A percentile compares a stretch with the other conserved stretches of the same genome.
Evolutionary conservation across 1,140 invertebrate genomes (phyloP).

Genomic region (Chironomus tepperi): DNA sequence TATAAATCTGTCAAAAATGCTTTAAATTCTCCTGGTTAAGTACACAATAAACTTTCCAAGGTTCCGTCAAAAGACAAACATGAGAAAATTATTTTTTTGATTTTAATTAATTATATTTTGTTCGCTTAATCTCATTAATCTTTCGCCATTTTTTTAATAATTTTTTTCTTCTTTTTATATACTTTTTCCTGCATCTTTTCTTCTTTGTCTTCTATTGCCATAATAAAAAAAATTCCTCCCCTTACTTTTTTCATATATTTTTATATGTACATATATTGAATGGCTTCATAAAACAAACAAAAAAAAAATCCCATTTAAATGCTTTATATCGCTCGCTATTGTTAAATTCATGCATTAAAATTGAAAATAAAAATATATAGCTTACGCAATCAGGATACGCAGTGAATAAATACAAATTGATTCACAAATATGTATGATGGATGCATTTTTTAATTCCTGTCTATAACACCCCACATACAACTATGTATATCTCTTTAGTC

Average conservation of each 20-base stretch:
- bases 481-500: neutral
- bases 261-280: neutral
- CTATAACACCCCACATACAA: neutral
- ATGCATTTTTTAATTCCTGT: neutral
- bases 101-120: neutral
- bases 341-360: neutral
- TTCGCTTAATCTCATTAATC: neutral
- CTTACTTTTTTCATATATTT: neutral
- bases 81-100: neutral
- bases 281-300: neutral
- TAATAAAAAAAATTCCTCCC: neutral
- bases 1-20: too few relatives aligned
- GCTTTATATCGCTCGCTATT: neutral
- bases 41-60: too few relatives aligned
- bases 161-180: neutral
- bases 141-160: neutral
- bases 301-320: neutral
- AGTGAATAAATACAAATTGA: conserved; percentile 16
- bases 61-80: too few relatives aligned
- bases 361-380: neutral
- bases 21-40: too few relatives aligned
- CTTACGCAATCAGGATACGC: neutral
- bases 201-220: neutral
- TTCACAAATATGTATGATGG: conserved; percentile 15
- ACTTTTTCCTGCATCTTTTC: neutral